phyloP scores from a whole-genome alignment of 2,113 vertebrate genomes.

The Bujurquina vittata region DNA sequence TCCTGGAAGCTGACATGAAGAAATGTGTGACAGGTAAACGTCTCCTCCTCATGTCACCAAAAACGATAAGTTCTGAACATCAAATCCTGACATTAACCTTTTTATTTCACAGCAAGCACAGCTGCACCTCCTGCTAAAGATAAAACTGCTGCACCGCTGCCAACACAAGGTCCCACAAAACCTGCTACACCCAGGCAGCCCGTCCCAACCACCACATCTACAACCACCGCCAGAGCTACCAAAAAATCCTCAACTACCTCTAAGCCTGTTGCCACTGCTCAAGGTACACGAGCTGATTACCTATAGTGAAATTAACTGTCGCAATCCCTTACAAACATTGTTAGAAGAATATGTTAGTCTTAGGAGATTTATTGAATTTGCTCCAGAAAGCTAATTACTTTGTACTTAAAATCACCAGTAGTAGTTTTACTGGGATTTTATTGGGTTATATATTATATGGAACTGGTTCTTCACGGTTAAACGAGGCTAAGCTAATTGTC shows the following conservation, averaged over 20 bases:
- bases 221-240: neutral
- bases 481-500: neutral
- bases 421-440: neutral
- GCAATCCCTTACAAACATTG: neutral
- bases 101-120: neutral
- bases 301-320: neutral
- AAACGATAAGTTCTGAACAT: neutral
- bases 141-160: neutral
- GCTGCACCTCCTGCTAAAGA: neutral
- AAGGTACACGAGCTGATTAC: slow-evolving; percentile 50
- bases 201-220: neutral
- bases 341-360: neutral
- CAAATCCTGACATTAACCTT: neutral
- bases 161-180: neutral
- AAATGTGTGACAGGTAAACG: slow-evolving; percentile 81
- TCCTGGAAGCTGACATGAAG: slow-evolving; percentile 79
- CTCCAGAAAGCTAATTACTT: neutral
- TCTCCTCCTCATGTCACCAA: neutral
- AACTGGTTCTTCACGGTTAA: neutral
- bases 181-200: slow-evolving; percentile 8
- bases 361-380: neutral
- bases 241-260: slow-evolving; percentile 10
- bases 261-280: slow-evolving; percentile 1
- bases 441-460: neutral
- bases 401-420: neutral